Conservation (phyloP, 2,113 vertebrate genomes). For the Tympanuchus pallidicinctus region DNA sequence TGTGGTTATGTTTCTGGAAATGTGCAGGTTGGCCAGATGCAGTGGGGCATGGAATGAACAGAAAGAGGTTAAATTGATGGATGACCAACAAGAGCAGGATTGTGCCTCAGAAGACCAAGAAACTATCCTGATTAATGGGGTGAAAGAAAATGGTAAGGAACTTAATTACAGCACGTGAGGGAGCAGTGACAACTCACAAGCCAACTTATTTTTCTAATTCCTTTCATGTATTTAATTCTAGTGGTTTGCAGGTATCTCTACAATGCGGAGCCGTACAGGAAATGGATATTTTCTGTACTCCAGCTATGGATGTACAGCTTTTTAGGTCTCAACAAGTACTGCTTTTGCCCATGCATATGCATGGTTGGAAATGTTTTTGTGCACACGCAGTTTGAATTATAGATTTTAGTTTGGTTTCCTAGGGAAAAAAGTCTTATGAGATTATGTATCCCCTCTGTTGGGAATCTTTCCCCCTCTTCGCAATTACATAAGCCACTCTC, state of each 20-base stretch:
- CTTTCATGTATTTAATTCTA: neutral
- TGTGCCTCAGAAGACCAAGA: conserved; percentile 90
- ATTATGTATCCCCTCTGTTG: neutral
- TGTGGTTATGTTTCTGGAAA: conserved; percentile 78
- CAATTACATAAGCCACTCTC: neutral
- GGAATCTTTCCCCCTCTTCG: neutral
- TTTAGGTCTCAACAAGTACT: neutral
- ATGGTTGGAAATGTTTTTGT: neutral
- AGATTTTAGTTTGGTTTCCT: neutral
- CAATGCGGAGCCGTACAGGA: neutral
- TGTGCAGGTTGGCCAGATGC: conserved; percentile 87
- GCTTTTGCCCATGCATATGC: neutral
- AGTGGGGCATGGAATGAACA: conserved; percentile 89
- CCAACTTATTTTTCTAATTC: conserved; percentile 38
- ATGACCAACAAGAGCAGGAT: conserved; percentile 93
- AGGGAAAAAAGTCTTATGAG: neutral
- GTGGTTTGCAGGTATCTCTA: neutral
- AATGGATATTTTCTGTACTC: neutral
- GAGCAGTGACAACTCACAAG: neutral
- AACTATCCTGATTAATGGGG: conserved; percentile 87
- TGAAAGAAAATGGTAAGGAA: conserved; percentile 90
- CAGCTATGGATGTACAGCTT: neutral
- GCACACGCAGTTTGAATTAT: neutral
- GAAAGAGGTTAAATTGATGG: conserved; percentile 92
- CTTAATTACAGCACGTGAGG: conserved; percentile 62